Evolutionary conservation across 2,797 vertebrate genomes (phyloP).

Genomic region (Lithobates sylvaticus): DNA sequence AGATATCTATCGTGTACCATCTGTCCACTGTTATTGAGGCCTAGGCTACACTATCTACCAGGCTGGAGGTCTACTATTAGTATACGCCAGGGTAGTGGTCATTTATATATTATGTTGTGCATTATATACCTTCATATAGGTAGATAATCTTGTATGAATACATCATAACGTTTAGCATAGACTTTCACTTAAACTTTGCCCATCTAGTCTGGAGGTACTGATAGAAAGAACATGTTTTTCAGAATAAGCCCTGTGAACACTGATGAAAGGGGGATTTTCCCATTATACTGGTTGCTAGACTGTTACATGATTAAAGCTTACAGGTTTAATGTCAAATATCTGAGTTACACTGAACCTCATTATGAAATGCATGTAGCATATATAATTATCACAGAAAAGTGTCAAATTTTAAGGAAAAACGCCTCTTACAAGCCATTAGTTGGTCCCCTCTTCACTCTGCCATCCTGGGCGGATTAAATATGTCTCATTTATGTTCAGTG

Average conservation of each 20-base stretch:
- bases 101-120: too few relatives aligned
- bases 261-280: not conserved
- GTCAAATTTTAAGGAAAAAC: not conserved
- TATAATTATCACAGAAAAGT: slow-evolving; percentile 28
- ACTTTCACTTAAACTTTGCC: not conserved
- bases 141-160: too few relatives aligned
- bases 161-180: not conserved
- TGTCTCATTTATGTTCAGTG: slow-evolving; percentile 20
- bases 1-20: too few relatives aligned
- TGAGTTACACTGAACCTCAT: slow-evolving; percentile 8
- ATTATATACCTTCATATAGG: too few relatives aligned
- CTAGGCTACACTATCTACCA: too few relatives aligned
- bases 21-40: too few relatives aligned
- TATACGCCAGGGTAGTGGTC: too few relatives aligned
- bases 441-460: not conserved
- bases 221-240: not conserved
- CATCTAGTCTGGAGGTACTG: not conserved
- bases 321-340: not conserved
- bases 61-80: too few relatives aligned
- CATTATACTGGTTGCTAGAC: not conserved
- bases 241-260: not conserved
- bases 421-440: slow-evolving; percentile 21
- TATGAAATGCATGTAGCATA: not conserved
- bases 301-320: slow-evolving; percentile 17
- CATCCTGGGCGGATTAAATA: slow-evolving; percentile 16